Conservation (phyloP, 2,888 invertebrate genomes). For the Drosophila greeni region DNA sequence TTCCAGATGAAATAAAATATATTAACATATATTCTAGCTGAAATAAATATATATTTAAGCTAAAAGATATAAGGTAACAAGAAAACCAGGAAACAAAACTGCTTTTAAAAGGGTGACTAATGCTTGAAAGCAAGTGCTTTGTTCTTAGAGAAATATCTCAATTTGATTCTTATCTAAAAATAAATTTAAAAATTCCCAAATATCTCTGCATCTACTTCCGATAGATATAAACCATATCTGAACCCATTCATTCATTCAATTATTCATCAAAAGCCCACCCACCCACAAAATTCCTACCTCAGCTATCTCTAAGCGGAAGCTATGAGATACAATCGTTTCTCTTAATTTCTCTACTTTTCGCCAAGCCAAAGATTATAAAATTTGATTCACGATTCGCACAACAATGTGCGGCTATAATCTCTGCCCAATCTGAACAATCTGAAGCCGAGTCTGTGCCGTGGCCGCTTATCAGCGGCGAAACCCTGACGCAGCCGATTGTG, state of each 20-base stretch:
- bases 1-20: constrained; percentile 15
- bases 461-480: constrained; percentile 57
- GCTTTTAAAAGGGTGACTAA: not conserved
- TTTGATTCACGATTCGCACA: constrained; percentile 52
- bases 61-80: not conserved
- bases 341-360: constrained; percentile 12
- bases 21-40: no score
- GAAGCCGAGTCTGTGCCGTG: constrained; percentile 21
- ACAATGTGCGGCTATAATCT: constrained; percentile 33
- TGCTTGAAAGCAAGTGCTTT: not conserved
- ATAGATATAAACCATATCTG: not conserved
- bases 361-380: constrained; percentile 44
- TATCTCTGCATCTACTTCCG: not conserved
- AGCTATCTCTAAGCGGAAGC: constrained; percentile 24
- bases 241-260: constrained; percentile 3
- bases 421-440: constrained; percentile 28
- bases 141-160: not conserved
- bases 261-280: constrained; percentile 1
- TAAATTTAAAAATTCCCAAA: no score
- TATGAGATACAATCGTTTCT: constrained; percentile 10
- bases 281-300: not conserved
- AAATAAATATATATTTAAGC: no score
- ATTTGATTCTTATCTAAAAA: not conserved
- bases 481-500: constrained; percentile 63
- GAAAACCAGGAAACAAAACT: not conserved